Evolutionary conservation across 2,113 vertebrate species (phyloP).

Genomic region (Tonatia bakeri): DNA sequence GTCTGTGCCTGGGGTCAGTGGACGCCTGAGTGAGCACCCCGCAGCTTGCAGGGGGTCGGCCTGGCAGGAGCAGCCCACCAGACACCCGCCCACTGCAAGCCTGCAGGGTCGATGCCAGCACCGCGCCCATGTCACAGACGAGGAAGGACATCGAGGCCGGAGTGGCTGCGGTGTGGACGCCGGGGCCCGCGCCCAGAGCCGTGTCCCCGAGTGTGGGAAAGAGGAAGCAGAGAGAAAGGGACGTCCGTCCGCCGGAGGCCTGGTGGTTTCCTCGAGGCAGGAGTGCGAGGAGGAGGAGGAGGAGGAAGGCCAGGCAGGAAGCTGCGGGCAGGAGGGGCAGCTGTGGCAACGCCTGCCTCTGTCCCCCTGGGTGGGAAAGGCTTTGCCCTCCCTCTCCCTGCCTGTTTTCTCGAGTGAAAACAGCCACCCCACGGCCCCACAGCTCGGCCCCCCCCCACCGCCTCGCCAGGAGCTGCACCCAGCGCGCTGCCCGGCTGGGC

Average conservation of each 20-base stretch:
- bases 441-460: no score
- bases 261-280: slow-evolving; percentile 60
- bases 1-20: rapidly evolving
- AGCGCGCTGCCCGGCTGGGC: not conserved
- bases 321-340: not conserved
- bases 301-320: slow-evolving; percentile 30
- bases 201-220: slow-evolving; percentile 61
- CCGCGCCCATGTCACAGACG: rapidly evolving
- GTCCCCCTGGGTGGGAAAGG: not conserved
- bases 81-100: rapidly evolving
- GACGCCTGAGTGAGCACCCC: not conserved
- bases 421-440: no score
- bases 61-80: not conserved
- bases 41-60: not conserved
- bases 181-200: not conserved
- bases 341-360: not conserved
- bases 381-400: not conserved
- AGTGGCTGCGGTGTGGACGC: not conserved
- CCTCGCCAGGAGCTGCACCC: no score
- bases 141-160: not conserved
- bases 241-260: slow-evolving; percentile 45
- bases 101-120: rapidly evolving
- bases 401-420: not conserved
- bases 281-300: not conserved
- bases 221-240: slow-evolving; percentile 70